phyloP scores from a whole-genome alignment of 2,113 vertebrate genomes.

The Gymnogyps californianus region DNA sequence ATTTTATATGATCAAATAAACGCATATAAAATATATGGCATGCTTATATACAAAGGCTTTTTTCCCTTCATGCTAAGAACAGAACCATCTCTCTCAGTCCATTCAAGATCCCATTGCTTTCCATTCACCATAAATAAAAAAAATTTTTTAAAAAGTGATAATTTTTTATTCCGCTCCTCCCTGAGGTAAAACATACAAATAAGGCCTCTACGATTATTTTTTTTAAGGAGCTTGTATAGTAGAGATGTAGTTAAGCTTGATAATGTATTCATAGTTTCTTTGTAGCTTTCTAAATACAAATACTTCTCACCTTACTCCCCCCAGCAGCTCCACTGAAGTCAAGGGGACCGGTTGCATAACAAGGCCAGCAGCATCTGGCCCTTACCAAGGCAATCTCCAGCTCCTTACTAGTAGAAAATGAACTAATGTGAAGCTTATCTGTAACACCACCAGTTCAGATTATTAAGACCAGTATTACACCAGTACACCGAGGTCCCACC shows the following conservation, averaged over 20 bases:
- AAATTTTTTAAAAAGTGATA: neutral
- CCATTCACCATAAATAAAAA: neutral
- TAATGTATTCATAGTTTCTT: accelerated
- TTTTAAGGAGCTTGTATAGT: accelerated
- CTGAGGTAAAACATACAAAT: neutral
- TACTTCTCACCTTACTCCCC: neutral
- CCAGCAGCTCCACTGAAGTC: neutral
- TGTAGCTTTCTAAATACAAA: neutral
- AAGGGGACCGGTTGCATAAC: accelerated
- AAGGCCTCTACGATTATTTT: too few relatives aligned
- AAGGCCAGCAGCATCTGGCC: neutral
- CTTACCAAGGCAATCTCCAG: neutral
- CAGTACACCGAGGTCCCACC: neutral
- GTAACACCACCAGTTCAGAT: neutral
- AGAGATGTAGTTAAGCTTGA: neutral
- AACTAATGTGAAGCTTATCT: neutral
- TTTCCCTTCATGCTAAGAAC: neutral
- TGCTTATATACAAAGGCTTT: neutral
- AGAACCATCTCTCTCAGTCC: neutral
- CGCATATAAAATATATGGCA: accelerated
- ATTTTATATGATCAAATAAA: neutral
- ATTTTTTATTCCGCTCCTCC: neutral
- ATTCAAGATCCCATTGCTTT: neutral
- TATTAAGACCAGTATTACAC: too few relatives aligned
- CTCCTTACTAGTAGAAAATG: neutral